Base-by-base conservation (phyloP, 2,797 vertebrate species). In the Tiaroga cobitis region DNA sequence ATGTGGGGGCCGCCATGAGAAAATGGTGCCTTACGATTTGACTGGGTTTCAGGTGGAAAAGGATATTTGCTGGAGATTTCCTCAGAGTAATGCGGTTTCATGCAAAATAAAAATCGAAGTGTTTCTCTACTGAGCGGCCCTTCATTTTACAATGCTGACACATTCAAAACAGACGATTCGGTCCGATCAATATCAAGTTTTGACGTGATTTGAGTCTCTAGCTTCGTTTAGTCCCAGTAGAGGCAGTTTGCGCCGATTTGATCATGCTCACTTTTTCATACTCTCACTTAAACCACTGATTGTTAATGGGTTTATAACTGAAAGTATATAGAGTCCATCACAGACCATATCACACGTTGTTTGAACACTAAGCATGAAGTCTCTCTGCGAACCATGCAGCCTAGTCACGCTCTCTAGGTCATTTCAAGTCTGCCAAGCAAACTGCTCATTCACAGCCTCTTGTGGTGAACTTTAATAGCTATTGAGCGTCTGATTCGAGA, bases 21-120 rank as follows among this genome's bases (percentile, higher is more conserved):
- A 73, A 81, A 77, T 81, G 81, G 81, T 83, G 81, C 81, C 81
- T 81, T 72, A 84, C 1, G 65, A 51, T 59, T 75, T 51, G 67
- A 70, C 29, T 32, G 34, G 32, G 32, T 49, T 81, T 49, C 29
- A 24, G 61, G 83, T 72, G 51, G 34, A 76, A 77, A 67, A 19
- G 18, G 73, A 59, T 78, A 46, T 83, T 51, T 39, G 43, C 73
- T 67, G 10, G 49, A 15, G 34, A 54, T 54, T 56, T 49, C 26
- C 16, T 79, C 19, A 10, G 34, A 83, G 51, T 37, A 29, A 79
- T 72, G 49, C 24, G 8, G 11, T 32, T 74, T 81, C 56, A 51
- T 39, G 16, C 46, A 29, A 41, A 43, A 59, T 54, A 70, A 56
- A 11, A 37, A 26, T 39, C 43, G 13, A 46, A 83, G 59, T 7